A percentile compares a stretch with the other conserved stretches of the same genome.
phyloP scores from a whole-genome alignment of 1,140 invertebrate species.

The Tetramorium simillimum region DNA sequence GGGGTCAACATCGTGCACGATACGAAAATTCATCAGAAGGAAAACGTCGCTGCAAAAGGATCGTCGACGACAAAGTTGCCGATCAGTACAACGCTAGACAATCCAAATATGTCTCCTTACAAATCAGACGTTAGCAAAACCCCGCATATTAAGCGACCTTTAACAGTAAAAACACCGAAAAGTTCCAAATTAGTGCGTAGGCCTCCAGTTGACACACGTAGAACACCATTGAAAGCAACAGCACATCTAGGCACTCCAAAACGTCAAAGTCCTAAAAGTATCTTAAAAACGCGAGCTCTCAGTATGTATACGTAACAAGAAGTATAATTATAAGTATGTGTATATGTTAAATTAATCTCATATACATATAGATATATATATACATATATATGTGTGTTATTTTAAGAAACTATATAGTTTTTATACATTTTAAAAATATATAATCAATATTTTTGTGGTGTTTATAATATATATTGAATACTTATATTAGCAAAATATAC shows the following conservation, averaged over 20 bases:
- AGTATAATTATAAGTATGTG: slow-evolving; percentile 19
- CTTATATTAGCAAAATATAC: slow-evolving; percentile 3
- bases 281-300: slow-evolving; percentile 72
- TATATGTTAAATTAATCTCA: slow-evolving; percentile 12
- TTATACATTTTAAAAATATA: slow-evolving; percentile 47
- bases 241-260: slow-evolving; percentile 79
- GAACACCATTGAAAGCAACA: slow-evolving; percentile 83
- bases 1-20: background rate
- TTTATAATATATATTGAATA: slow-evolving; percentile 21
- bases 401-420: slow-evolving; percentile 50
- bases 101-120: slow-evolving; percentile 69
- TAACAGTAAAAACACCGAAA: slow-evolving; percentile 81
- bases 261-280: slow-evolving; percentile 80
- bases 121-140: slow-evolving; percentile 78
- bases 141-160: slow-evolving; percentile 82
- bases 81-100: slow-evolving; percentile 36
- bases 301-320: slow-evolving; percentile 52
- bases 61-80: slow-evolving; percentile 16
- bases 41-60: slow-evolving; percentile 65
- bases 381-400: background rate
- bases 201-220: slow-evolving; percentile 75
- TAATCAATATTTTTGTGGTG: slow-evolving; percentile 44
- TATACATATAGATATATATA: slow-evolving; percentile 2
- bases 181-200: slow-evolving; percentile 79
- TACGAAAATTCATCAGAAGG: slow-evolving; percentile 62